Percentiles rank a stretch among this genome's conserved stretches.
phyloP scores from a whole-genome alignment of 2,797 vertebrate genomes.

The Amazona ochrocephala region DNA sequence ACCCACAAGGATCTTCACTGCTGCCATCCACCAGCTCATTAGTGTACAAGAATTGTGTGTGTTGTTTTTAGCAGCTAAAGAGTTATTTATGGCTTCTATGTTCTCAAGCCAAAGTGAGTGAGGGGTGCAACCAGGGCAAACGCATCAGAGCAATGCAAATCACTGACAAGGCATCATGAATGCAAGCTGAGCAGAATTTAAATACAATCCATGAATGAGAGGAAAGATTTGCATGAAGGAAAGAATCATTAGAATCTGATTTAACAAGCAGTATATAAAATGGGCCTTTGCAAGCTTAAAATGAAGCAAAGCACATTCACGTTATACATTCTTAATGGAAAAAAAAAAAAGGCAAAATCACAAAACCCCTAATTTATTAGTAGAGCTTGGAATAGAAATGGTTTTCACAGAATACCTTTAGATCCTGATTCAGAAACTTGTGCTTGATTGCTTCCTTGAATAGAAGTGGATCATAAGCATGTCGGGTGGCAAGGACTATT shows the following conservation, averaged over 20 bases:
- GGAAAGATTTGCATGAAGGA: conserved; percentile 72
- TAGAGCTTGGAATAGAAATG: conserved; percentile 59
- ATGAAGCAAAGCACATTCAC: conserved; percentile 65
- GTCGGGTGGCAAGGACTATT: conserved; percentile 56
- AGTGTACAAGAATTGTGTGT: conserved; percentile 66
- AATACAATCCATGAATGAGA: conserved; percentile 75
- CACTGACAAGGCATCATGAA: conserved; percentile 72
- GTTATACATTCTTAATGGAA: conserved; percentile 53
- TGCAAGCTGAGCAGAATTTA: conserved; percentile 74
- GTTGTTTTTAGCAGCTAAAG: conserved; percentile 69
- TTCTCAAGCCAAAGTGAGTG: conserved; percentile 74
- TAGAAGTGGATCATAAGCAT: conserved; percentile 56
- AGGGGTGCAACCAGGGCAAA: conserved; percentile 73
- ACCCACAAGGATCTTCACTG: conserved; percentile 48
- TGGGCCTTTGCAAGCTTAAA: conserved; percentile 65
- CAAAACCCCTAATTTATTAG: conserved; percentile 55
- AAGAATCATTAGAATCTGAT: conserved; percentile 75
- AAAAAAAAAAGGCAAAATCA: conserved; percentile 58
- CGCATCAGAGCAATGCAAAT: conserved; percentile 71
- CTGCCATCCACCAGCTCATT: conserved; percentile 68
- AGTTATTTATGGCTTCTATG: conserved; percentile 70
- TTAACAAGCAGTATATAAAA: conserved; percentile 71
- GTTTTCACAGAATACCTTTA: conserved; percentile 70
- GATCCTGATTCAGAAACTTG: conserved; percentile 63
- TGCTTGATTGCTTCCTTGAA: conserved; percentile 68